Conservation (phyloP, 2,113 vertebrate species). For the Eudyptes chrysolophus region DNA sequence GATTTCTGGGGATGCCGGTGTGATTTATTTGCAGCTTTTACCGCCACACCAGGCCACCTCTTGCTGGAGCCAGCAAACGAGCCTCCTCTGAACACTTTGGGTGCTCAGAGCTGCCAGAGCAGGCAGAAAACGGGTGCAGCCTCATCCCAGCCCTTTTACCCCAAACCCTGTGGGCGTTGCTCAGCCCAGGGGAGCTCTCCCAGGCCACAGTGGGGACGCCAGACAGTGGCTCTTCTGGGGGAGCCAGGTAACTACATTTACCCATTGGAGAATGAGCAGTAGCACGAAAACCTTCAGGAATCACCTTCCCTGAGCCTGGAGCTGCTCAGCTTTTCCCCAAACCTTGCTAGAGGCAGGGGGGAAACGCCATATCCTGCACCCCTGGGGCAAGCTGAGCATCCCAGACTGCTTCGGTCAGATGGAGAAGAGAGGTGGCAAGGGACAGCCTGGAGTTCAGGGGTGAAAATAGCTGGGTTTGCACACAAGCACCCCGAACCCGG, state of each 20-base stretch:
- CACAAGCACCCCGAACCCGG: background rate
- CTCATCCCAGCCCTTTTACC: background rate
- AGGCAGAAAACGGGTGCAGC: background rate
- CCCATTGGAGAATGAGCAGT: fast-evolving
- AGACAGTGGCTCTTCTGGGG: background rate
- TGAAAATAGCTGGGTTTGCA: background rate
- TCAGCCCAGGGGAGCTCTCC: background rate
- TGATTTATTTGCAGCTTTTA: background rate
- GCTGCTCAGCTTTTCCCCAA: background rate
- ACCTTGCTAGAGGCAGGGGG: fast-evolving
- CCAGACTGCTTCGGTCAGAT: background rate
- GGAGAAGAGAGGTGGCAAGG: background rate
- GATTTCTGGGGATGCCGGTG: background rate
- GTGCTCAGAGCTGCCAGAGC: background rate
- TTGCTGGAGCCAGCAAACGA: background rate
- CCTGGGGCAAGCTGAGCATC: fast-evolving
- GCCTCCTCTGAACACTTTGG: background rate
- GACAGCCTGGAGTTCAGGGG: background rate
- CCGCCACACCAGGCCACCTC: background rate
- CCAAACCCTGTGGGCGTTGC: background rate
- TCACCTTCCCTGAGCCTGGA: background rate
- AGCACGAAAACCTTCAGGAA: background rate
- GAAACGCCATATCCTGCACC: fast-evolving
- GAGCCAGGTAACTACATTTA: too few relatives aligned
- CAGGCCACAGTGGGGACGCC: background rate